Conservation (phyloP, 2,888 invertebrate genomes). For the Crocallis elinguaria region DNA sequence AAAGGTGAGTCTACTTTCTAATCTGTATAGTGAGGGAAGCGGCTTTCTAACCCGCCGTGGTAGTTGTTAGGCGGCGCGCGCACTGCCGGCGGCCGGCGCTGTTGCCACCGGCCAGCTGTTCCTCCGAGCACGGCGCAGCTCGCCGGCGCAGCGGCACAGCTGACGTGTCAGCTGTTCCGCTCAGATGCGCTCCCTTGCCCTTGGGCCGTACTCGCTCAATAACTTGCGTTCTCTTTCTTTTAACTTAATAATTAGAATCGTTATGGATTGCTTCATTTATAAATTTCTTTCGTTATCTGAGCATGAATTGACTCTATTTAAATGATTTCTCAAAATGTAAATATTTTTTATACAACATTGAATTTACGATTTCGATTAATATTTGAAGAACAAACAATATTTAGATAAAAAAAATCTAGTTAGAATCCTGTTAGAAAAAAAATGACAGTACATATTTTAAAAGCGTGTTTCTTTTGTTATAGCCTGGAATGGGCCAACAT, state of each 20-base stretch:
- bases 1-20: conserved; percentile 88
- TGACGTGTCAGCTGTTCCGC: conserved; percentile 69
- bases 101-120: conserved; percentile 21
- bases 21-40: conserved; percentile 64
- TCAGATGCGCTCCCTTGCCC: conserved; percentile 58
- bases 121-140: conserved; percentile 18
- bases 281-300: conserved; percentile 2
- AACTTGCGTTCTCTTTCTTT: conserved; percentile 29
- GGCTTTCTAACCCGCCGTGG: conserved; percentile 75
- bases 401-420: no score
- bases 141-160: conserved; percentile 27
- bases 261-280: background rate
- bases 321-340: no score
- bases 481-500: conserved; percentile 78
- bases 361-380: no score
- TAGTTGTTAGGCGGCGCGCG: conserved; percentile 81
- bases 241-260: background rate
- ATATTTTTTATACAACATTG: no score
- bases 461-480: conserved; percentile 48
- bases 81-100: conserved; percentile 36
- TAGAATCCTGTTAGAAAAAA: no score
- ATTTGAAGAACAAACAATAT: no score
- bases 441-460: no score
- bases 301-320: background rate
- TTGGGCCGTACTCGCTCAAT: conserved; percentile 42